A percentile compares a stretch with the other conserved stretches of the same genome.
Conservation (phyloP, 2,888 invertebrate genomes). For the Polyploca ridens region DNA sequence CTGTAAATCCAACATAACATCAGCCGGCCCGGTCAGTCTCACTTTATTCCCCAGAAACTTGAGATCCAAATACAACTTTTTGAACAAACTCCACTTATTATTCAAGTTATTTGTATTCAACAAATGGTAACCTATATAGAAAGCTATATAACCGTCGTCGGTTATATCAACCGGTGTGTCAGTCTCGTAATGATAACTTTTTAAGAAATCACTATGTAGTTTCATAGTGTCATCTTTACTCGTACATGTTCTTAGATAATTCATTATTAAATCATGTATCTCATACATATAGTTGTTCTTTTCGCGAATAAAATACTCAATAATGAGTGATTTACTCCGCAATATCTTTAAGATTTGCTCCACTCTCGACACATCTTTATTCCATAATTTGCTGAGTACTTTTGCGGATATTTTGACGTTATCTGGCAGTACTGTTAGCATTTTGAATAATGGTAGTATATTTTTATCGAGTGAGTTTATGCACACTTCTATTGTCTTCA, state of each 20-base stretch:
- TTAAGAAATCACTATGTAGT: constrained; percentile 85
- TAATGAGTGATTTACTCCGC: constrained; percentile 87
- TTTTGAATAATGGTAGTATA: constrained; percentile 81
- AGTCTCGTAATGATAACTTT: constrained; percentile 82
- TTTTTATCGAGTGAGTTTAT: constrained; percentile 82
- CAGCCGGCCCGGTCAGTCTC: constrained; percentile 87
- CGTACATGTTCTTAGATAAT: constrained; percentile 82
- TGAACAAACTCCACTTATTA: constrained; percentile 81
- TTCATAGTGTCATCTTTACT: constrained; percentile 68
- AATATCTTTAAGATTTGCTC: constrained; percentile 86
- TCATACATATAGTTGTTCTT: constrained; percentile 87
- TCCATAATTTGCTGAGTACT: constrained; percentile 78
- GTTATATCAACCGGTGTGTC: constrained; percentile 84
- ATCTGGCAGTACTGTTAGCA: constrained; percentile 87
- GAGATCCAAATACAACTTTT: constrained; percentile 86
- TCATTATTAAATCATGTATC: constrained; percentile 88
- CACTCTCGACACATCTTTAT: constrained; percentile 71
- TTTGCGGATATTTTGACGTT: constrained; percentile 87
- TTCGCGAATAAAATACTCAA: constrained; percentile 85
- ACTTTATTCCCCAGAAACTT: constrained; percentile 89
- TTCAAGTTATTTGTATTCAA: constrained; percentile 75
- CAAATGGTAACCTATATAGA: constrained; percentile 89
- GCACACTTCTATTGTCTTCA: constrained; percentile 85
- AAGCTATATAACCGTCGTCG: constrained; percentile 89
- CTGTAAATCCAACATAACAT: constrained; percentile 87